These are phyloP conservation scores for Macroramphosus scolopax DNA, from an alignment of 2,797 vertebrate species.

Conservation along the genomic window DNA sequence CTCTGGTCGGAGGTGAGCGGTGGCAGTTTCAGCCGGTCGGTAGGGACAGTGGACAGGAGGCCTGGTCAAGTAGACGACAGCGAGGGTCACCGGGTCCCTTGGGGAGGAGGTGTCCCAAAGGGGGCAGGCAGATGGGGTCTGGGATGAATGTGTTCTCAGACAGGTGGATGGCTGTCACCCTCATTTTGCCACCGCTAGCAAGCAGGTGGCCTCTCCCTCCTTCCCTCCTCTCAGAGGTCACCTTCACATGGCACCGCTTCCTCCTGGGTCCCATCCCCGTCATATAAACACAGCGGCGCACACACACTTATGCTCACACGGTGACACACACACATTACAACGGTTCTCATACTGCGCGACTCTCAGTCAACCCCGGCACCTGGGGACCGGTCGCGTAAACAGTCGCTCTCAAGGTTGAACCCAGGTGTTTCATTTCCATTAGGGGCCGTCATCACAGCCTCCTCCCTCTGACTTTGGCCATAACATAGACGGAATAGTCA, in stretches of 20 bases:
- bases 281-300: conserved; percentile 57
- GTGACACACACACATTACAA: conserved; percentile 30
- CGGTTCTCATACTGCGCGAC: conserved; percentile 42
- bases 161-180: conserved; percentile 84
- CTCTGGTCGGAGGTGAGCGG: conserved; percentile 44
- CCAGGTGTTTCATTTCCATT: conserved; percentile 79
- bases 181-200: conserved; percentile 64
- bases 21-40: conserved; percentile 38
- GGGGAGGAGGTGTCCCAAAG: conserved; percentile 69
- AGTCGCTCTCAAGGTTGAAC: conserved; percentile 73
- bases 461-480: conserved; percentile 68
- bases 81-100: conserved; percentile 72
- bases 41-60: conserved; percentile 64
- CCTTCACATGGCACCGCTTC: conserved; percentile 71
- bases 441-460: conserved; percentile 59
- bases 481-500: conserved; percentile 65
- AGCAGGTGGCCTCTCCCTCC: conserved; percentile 79
- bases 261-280: conserved; percentile 63
- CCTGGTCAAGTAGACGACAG: conserved; percentile 68
- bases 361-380: conserved; percentile 67
- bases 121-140: conserved; percentile 76
- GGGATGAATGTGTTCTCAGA: conserved; percentile 66
- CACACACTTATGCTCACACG: conserved; percentile 26
- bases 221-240: conserved; percentile 68
- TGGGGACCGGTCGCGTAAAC: conserved; percentile 68